Evolutionary conservation across 1,140 invertebrate species (phyloP), one percentile per base, ranked within the genome.

Genomic region (Cydia amplana): DNA sequence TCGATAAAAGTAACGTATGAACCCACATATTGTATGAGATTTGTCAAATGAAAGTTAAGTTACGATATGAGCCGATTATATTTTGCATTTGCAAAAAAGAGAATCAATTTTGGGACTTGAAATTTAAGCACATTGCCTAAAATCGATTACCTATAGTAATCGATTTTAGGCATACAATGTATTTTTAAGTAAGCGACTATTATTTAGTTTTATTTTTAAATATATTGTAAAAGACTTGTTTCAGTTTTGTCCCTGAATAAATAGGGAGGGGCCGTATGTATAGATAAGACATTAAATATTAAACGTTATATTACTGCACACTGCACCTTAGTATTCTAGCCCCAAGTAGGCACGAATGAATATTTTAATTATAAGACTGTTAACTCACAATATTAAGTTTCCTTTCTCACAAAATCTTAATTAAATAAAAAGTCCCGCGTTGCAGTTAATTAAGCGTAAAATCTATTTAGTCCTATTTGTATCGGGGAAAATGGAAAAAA

Each of bases 1-100:
- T 76, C 80, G 75, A 80, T 85, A 82, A 82, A 81, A 80, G 77
- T 83, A 77, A 83, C 77, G 77, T 79, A 79, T 78, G 78, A 74
- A 78, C 76, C 55, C 65, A 49, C 63, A 78, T 76, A 75, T 78
- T 75, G 43, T 51, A 51, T 46, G 72, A 73, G 49, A 73, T 73
- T 73, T 70, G 65, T 70, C 65, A 51, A 51, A 73, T 73, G 32
- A 43, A 73, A 25, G 46, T 55, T 25, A 32, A 51, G 20, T 32
- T 36, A 49, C n/a, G 43, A 49, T 36, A 49, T 9, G 43, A 49
- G 72, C 36, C n/a, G 72, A 73, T 28, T 55, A 18, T 43, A 73
- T 73, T 51, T 43, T 36, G 28, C 72, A 40, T 46, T 23, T n/a
- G 51, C 16, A 60, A 60, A 23, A 60, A 60, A 60, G 9, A n/a